Percentiles rank a stretch among this genome's conserved stretches.
Conservation (phyloP, 2,797 vertebrate genomes). For the Mus caroli region DNA sequence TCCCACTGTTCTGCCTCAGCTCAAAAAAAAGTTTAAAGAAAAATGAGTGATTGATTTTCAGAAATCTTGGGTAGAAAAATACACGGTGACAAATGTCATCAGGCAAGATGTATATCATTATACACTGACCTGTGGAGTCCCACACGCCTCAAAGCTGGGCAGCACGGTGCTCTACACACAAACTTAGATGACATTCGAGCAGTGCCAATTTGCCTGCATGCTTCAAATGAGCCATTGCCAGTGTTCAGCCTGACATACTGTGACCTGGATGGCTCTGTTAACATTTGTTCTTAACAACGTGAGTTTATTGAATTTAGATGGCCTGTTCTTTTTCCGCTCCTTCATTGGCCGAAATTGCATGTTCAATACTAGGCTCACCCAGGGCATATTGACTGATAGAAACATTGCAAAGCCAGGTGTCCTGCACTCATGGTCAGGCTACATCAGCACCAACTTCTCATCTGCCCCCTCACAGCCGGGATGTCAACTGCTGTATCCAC, state of each 20-base stretch:
- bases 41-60: constrained; percentile 78
- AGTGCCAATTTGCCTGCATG: background rate
- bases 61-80: constrained; percentile 81
- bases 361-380: background rate
- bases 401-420: background rate
- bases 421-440: background rate
- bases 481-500: background rate
- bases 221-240: constrained; percentile 69
- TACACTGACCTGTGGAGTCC: constrained; percentile 78
- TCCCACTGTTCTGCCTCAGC: constrained; percentile 75
- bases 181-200: constrained; percentile 38
- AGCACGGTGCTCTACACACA: constrained; percentile 48
- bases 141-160: constrained; percentile 16
- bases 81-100: constrained; percentile 79
- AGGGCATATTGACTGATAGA: background rate
- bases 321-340: background rate
- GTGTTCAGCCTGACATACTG: constrained; percentile 34
- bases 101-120: constrained; percentile 82
- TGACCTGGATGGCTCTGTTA: constrained; percentile 48
- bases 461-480: background rate
- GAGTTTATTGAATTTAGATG: constrained; percentile 61
- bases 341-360: background rate
- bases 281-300: constrained; percentile 71
- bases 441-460: background rate
- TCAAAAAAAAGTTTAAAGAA: constrained; percentile 54